Evolutionary conservation across 2,113 vertebrate genomes (phyloP), one percentile per base, ranked within the genome.

Genomic region (Synchiropus splendidus): DNA sequence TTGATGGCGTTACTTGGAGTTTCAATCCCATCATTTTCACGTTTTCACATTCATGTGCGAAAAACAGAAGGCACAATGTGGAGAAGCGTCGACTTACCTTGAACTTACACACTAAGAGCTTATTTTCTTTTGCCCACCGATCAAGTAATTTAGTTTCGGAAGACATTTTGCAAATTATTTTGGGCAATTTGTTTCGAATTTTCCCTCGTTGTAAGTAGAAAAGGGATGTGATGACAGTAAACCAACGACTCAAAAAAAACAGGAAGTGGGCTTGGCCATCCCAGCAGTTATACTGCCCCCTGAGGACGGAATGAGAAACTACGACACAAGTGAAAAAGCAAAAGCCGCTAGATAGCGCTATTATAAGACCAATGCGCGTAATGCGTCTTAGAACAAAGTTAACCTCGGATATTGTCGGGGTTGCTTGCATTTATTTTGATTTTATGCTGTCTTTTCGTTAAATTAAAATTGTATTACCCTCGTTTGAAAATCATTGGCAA

Each of bases 51-150:
- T n/a, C n/a, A n/a, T n/a, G n/a, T n/a, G n/a, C n/a, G 21, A 5
- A 27, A 27, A 27, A 36, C 31, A 44, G 18, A n/a, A 6, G 3
- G 11, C 31, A 8, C 18, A 9, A 37, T n/a, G n/a, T n/a, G 9
- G 3, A 32, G 4, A 12, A 21, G 9, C 27, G 12, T 18, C 16
- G 36, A 37, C 42, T 3, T 67, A 87, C 84, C 77, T 79, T 73
- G 64, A 66, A 85, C n/a, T 56, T 75, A 12, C 54, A 62, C 4
- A 79, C 70, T 16, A 83, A 18, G 9, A 35, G 42, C 67, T 85
- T 84, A 56, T 84, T 87, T 55, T 85, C 81, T 32, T 77, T 50
- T 12, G 36, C 44, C 86, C 85, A 88, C 14, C 6, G 45, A 2
- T 70, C 39, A 39, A 61, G 18, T 43, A 83, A 57, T 10, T 18